phyloP scores from a whole-genome alignment of 1,140 invertebrate genomes.

The Zaprionus africanus region DNA sequence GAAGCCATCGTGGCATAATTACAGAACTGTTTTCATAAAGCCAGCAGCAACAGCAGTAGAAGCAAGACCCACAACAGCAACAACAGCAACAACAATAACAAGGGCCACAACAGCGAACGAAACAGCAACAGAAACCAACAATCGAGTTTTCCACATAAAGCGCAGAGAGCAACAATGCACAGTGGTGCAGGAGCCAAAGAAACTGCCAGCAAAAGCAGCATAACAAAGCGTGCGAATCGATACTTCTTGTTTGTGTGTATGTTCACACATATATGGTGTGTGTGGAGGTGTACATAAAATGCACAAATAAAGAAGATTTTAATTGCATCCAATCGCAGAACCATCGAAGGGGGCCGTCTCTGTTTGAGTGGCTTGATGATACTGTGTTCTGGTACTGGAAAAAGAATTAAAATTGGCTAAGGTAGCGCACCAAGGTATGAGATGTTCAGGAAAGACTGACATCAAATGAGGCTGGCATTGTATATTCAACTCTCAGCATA shows the following conservation, averaged over 20 bases:
- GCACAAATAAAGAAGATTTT: background rate
- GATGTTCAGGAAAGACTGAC: no score
- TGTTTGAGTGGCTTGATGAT: background rate
- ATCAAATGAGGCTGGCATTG: no score
- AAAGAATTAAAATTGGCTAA: background rate
- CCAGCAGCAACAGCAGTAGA: constrained; percentile 19
- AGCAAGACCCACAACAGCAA: constrained; percentile 7
- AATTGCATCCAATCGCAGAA: background rate
- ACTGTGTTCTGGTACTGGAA: background rate
- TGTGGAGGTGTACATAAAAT: background rate
- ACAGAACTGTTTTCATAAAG: constrained; percentile 63
- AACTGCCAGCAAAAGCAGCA: background rate
- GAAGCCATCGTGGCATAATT: constrained; percentile 63
- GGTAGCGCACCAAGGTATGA: no score
- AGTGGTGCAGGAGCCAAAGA: constrained; percentile 10
- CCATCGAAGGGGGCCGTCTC: background rate
- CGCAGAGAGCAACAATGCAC: constrained; percentile 29
- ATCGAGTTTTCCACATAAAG: constrained; percentile 38
- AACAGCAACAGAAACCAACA: constrained; percentile 37
- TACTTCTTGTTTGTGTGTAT: background rate
- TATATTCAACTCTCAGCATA: no score
- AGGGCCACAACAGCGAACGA: constrained; percentile 27
- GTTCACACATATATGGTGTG: background rate
- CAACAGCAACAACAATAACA: constrained; percentile 4
- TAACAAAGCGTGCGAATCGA: constrained; percentile 1